Evolutionary conservation across 2,888 invertebrate species (phyloP), one percentile per base, ranked within the genome.

Genomic region (Leptodirus hochenwartii): DNA sequence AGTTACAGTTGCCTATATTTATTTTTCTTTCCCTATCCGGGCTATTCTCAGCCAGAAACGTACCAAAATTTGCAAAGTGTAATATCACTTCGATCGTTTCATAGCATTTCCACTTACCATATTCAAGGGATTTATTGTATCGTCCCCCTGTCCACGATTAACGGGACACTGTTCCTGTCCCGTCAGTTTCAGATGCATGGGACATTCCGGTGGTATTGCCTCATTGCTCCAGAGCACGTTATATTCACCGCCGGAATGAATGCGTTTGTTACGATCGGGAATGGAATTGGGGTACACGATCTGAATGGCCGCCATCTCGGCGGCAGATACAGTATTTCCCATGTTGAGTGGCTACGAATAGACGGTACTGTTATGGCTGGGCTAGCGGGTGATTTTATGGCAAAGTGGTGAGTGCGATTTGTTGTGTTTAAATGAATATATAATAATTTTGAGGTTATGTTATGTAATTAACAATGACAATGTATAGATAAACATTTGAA

Each of bases 121-220:
- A 49, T 88, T 88, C 35, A 74, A 59, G 0, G 85, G 85, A 56
- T 84, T 80, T 14, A 87, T 64, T 42, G 80, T 78, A 39, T 59
- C 58, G 3, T 50, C 54, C 31, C 61, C 65, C 38, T 71, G 66
- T 42, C 66, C 59, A n/a, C n/a, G n/a, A n/a, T n/a, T n/a, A 4
- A 82, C 67, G 1, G 85, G 84, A 45, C 85, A 85, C 49, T 43
- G 32, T 25, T 51, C 47, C 10, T 33, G 32, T 11, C 43, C 41
- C 24, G 51, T 46, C 14, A 34, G 34, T 47, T 71, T 66, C 38
- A 72, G 67, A 46, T 82, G 82, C 79, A 87, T 80, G 0, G 85
- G 85, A 53, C 85, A 87, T 61, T 81, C 82, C 28, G 74, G 66
- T n/a, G 80, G 76, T 20, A 74, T 73, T 34, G 56, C 49, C 2